Percentiles rank a stretch among this genome's conserved stretches.
Conservation (phyloP, 2,797 vertebrate genomes). For the Premnoplex brunnescens region DNA sequence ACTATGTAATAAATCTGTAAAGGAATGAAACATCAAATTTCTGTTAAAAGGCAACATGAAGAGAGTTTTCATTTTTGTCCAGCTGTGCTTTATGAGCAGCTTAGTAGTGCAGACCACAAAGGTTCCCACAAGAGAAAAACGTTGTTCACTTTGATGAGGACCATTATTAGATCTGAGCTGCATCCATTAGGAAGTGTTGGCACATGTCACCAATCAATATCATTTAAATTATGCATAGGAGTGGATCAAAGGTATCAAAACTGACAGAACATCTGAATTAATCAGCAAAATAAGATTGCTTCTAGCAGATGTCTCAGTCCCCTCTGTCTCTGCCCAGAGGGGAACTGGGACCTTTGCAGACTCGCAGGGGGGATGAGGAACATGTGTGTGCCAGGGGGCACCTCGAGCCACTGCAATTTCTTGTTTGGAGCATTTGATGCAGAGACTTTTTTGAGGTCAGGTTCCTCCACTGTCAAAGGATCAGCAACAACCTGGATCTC, state of each 20-base stretch:
- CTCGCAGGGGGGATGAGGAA: neutral
- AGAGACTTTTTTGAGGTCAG: neutral
- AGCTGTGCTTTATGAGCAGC: neutral
- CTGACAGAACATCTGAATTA: neutral
- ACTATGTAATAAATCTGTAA: fast-evolving
- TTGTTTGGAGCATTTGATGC: neutral
- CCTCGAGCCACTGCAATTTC: neutral
- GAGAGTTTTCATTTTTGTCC: neutral
- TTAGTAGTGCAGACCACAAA: neutral
- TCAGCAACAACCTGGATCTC: neutral
- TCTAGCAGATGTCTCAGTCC: neutral
- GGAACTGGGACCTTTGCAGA: neutral
- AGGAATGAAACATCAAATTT: neutral
- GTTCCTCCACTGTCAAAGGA: neutral
- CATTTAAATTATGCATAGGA: neutral
- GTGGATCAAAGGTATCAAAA: neutral
- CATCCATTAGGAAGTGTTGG: neutral
- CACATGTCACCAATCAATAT: neutral
- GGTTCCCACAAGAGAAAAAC: neutral
- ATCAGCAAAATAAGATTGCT: neutral
- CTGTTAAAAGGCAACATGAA: neutral
- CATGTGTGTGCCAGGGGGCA: neutral
- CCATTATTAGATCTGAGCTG: neutral
- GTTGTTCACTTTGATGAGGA: neutral
- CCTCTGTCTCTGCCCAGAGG: neutral